Conservation (phyloP, 2,797 vertebrate species). For the Pogoniulus pusillus region DNA sequence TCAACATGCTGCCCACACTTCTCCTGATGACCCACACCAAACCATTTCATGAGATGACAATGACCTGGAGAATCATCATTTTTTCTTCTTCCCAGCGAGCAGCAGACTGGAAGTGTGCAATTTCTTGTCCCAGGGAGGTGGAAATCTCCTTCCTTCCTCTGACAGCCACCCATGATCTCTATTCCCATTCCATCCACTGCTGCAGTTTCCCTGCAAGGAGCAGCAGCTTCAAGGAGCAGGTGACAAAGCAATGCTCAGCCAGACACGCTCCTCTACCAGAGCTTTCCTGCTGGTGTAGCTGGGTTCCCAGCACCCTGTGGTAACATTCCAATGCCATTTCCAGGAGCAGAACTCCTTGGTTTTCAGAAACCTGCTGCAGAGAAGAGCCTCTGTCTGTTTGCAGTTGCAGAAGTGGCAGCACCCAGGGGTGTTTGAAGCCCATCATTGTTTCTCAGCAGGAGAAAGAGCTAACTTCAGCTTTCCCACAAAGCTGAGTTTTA, state of each 20-base stretch:
- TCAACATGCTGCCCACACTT: no score
- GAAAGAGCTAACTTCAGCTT: constrained; percentile 94
- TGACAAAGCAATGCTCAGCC: not conserved
- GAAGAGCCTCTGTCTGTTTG: not conserved
- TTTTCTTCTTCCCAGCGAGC: not conserved
- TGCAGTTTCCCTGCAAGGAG: not conserved
- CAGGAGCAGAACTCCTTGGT: not conserved
- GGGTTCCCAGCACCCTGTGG: not conserved
- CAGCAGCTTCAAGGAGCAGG: not conserved
- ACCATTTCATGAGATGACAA: not conserved
- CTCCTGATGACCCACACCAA: not conserved
- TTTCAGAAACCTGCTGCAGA: not conserved
- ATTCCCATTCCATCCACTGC: not conserved
- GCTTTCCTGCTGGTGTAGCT: not conserved
- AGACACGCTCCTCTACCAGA: fast-evolving
- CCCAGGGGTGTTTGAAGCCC: not conserved
- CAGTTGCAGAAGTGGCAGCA: not conserved
- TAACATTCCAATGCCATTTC: fast-evolving
- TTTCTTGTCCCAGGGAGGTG: not conserved
- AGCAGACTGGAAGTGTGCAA: not conserved
- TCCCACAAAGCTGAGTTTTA: constrained; percentile 96
- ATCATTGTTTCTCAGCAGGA: constrained; percentile 85
- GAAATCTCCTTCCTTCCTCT: not conserved
- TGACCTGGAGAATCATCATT: fast-evolving
- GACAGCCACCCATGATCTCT: fast-evolving